Base-by-base conservation (phyloP, 2,113 vertebrate genomes). In the Nipponia nippon region DNA sequence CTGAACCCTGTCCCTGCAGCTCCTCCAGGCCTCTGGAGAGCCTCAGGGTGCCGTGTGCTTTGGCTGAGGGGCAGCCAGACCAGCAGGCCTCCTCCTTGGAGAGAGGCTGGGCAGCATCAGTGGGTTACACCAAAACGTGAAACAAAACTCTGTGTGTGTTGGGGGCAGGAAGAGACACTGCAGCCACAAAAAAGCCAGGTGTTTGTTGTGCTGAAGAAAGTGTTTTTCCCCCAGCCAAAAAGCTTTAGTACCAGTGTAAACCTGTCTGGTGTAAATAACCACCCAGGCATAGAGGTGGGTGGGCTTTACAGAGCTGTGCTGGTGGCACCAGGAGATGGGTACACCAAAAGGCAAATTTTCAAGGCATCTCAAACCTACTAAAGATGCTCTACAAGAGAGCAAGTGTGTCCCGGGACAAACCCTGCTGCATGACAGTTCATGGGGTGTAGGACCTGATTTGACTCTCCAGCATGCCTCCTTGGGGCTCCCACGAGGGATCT, bases 1-100 rank as follows among this genome's bases (percentile, higher is more conserved):
- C 38, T 70, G 25, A 26, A 32, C 18, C 18, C 16, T 2, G 2
- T 36, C 38, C 16, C 58, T 0, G 0, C 9, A 30, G n/a, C 19
- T 72, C 9, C 58, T 89, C 47, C 15, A 40, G 32, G 34, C 3
- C 49, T 79, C 36, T 34, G 25, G 47, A 50, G n/a, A 91, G 40
- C n/a, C 30, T 67, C 4, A 26, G 23, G 19, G 6, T 30, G 17
- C 23, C 22, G 15, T 3, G 3, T 26, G 63, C 52, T 72, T 82
- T 36, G 49, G 34, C 26, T 44, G 30, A 85, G 42, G 72, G 36
- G 53, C 55, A 62, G 49, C 20, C 63, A 62, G 40, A 44, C 16
- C 23, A 58, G 20, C 13, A 29, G 29, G 11, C 21, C 63, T 76
- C 11, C 56, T 65, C 22, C 56, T 47, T 21, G 13, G 27, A 22